Evolutionary conservation across 2,797 vertebrate species (phyloP), one percentile per base, ranked within the genome.

Genomic region (Sebastolobus alascanus): DNA sequence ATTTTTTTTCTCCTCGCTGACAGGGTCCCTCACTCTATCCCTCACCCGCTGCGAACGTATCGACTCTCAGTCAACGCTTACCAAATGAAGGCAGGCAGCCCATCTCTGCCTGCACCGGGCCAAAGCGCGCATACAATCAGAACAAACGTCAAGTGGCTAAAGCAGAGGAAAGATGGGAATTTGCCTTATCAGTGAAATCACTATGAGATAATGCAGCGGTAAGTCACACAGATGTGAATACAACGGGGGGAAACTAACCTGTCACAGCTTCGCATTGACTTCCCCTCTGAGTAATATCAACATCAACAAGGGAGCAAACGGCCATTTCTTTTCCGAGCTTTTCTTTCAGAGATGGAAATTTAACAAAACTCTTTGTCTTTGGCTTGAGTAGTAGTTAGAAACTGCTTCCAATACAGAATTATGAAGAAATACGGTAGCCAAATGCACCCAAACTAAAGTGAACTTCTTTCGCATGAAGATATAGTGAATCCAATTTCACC

Each of bases 71-170:
- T 91, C 91, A 90, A 69, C 50, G 46, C 75, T 75, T n/a, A 75
- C 84, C 86, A 95, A 95, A 95, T 94, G 87, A 93, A 89, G 91
- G 87, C 81, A 72, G 92, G 90, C 93, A 94, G 91, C 86, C 84
- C 86, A 87, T 88, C 81, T 91, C 85, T 80, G 86, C 77, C 81
- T 77, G 78, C 76, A 18, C 58, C 8, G 11, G 78, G 74, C 78
- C 58, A 38, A 38, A 79, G 81, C 64, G 55, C 16, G 52, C 74
- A 87, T 33, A 87, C 90, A 89, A 90, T 93, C 90, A 93, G 79
- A 86, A 67, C 82, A 79, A 79, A 89, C 59, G 70, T 90, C 88
- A 87, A 91, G 73, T 73, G 87, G 86, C 82, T 56, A 56, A 88
- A 91, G 73, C 80, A 70, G 38, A 38, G 43, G 76, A 81, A 67